Evolutionary conservation across 2,797 vertebrate genomes (phyloP).

Genomic region (Nyctibius grandis): DNA sequence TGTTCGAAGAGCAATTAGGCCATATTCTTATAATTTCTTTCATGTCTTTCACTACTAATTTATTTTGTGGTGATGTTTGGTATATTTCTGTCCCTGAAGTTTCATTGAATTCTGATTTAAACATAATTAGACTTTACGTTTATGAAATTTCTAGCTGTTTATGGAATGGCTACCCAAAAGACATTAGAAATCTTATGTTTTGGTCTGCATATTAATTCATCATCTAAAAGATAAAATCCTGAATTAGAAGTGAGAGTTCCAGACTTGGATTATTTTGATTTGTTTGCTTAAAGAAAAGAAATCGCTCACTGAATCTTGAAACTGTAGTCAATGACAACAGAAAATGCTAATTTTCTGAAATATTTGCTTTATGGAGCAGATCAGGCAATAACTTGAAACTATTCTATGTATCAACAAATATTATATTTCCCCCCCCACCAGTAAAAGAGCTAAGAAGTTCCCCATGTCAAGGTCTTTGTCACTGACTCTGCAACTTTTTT

Average conservation of each 20-base stretch:
- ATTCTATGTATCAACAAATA: not conserved
- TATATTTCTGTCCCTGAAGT: not conserved
- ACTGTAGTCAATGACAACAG: not conserved
- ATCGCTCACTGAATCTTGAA: not conserved
- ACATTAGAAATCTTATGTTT: not conserved
- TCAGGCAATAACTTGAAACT: not conserved
- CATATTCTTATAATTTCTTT: conserved; percentile 33
- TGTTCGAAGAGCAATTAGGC: conserved; percentile 5
- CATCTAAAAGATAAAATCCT: not conserved
- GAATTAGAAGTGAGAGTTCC: not conserved
- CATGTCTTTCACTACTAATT: not conserved
- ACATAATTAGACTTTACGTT: not conserved
- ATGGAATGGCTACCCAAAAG: not conserved
- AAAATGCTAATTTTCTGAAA: not conserved
- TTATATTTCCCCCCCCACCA: not conserved
- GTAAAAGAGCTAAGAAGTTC: not conserved
- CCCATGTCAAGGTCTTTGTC: not conserved
- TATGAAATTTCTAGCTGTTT: not conserved
- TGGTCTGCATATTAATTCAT: not conserved
- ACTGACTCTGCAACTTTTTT: not conserved
- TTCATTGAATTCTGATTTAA: not conserved
- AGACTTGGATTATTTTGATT: not conserved
- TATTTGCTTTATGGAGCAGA: not conserved
- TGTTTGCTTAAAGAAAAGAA: not conserved
- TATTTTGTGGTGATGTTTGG: not conserved